Percentiles rank a stretch among this genome's conserved stretches.
These are phyloP conservation scores for Stenoptilia bipunctidactyla DNA, from an alignment of 2,888 invertebrate genomes.

Conservation along the genomic window DNA sequence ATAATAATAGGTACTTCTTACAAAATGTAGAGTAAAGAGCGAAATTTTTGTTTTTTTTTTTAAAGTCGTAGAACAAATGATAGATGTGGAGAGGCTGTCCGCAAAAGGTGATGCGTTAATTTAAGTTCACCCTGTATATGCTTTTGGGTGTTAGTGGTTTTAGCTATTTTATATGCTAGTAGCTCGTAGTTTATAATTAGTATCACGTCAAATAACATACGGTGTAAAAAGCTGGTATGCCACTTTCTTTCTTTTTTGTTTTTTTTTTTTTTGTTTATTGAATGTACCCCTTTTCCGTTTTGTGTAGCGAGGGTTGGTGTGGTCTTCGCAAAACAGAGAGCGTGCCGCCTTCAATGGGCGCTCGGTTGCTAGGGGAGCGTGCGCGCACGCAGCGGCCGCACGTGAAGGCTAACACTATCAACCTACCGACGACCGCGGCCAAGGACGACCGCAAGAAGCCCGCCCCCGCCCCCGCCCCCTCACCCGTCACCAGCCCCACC, in stretches of 20 bases:
- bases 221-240: constrained; percentile 43
- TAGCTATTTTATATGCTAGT: too few species aligned
- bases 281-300: constrained; percentile 36
- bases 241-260: constrained; percentile 25
- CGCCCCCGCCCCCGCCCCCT: constrained; percentile 21
- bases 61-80: too few species aligned
- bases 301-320: constrained; percentile 50
- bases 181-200: too few species aligned
- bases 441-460: constrained; percentile 37
- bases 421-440: constrained; percentile 56
- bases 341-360: constrained; percentile 50
- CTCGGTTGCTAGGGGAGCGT: constrained; percentile 41
- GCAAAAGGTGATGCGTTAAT: too few species aligned
- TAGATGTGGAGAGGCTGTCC: too few species aligned
- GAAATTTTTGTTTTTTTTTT: too few species aligned
- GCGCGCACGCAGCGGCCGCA: constrained; percentile 51
- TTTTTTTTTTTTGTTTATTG: constrained; percentile 35
- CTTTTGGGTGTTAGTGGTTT: too few species aligned
- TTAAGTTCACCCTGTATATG: too few species aligned
- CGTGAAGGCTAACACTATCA: constrained; percentile 72
- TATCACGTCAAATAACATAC: too few species aligned
- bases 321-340: constrained; percentile 57
- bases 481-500: constrained; percentile 31
- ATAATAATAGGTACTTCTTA: too few species aligned
- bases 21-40: too few species aligned